A percentile compares a stretch with the other conserved stretches of the same genome.
These are phyloP conservation scores for Protobothrops mucrosquamatus DNA, from an alignment of 2,113 vertebrate species.

Conservation along the genomic window DNA sequence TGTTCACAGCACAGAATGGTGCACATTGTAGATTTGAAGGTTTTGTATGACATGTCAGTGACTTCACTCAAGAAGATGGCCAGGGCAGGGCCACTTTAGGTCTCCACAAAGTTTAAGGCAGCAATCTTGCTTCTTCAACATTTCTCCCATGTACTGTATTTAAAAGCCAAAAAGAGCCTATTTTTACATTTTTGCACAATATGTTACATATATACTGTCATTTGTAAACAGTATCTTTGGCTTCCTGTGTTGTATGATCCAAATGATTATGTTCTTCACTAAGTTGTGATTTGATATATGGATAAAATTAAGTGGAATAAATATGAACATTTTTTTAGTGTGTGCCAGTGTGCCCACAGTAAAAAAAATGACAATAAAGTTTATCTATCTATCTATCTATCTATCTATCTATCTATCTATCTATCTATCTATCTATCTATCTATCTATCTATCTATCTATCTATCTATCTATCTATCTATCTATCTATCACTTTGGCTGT, in stretches of 20 bases:
- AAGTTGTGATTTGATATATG: neutral
- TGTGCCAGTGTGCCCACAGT: too few species aligned
- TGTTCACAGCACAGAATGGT: neutral
- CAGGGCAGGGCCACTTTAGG: neutral
- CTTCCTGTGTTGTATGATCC: neutral
- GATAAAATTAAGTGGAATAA: neutral
- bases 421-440: too few species aligned
- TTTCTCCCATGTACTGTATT: neutral
- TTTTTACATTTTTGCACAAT: neutral
- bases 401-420: too few species aligned
- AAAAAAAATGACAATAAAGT: too few species aligned
- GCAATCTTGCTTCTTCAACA: neutral
- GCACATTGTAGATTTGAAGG: neutral
- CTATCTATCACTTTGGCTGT: neutral
- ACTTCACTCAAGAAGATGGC: neutral
- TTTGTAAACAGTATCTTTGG: neutral
- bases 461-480: too few species aligned
- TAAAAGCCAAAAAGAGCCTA: neutral
- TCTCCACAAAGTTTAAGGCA: neutral
- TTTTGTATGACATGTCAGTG: neutral
- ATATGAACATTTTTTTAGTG: too few species aligned
- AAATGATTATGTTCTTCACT: neutral
- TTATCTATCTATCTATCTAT: too few species aligned
- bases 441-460: too few species aligned
- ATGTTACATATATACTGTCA: neutral